Conservation (phyloP, 2,113 vertebrate genomes). For the Indri indri region DNA sequence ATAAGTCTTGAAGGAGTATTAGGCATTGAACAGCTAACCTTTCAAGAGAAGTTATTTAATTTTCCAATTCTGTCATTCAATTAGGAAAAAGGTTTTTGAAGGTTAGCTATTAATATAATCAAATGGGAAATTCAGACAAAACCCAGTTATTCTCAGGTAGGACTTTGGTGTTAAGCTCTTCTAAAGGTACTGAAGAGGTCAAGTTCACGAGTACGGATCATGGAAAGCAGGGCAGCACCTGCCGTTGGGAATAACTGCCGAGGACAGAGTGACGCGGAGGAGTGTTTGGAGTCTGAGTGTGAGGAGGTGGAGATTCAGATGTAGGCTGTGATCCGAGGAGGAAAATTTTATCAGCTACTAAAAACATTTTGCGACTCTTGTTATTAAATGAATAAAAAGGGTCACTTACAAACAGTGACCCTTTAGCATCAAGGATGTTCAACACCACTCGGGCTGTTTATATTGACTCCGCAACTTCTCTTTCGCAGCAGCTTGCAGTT, state of each 20-base stretch:
- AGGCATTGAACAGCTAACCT: background rate
- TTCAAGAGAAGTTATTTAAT: background rate
- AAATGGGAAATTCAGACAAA: background rate
- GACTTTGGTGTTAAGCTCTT: background rate
- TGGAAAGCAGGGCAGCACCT: too few species aligned
- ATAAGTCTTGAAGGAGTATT: background rate
- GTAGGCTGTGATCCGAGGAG: background rate
- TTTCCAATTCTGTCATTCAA: background rate
- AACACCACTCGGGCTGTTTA: rapidly evolving
- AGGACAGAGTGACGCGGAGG: rapidly evolving
- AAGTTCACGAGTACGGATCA: rapidly evolving
- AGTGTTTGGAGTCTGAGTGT: rapidly evolving
- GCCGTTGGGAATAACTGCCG: background rate
- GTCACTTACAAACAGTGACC: background rate
- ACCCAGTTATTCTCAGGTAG: background rate
- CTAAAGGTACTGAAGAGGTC: background rate
- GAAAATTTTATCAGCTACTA: background rate
- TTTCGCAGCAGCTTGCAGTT: background rate
- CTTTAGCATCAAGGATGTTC: rapidly evolving
- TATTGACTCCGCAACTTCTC: background rate
- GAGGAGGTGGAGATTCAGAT: background rate
- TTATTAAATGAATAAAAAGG: background rate
- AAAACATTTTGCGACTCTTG: rapidly evolving
- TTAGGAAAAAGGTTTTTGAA: background rate
- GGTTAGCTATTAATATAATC: background rate